Evolutionary conservation across 1,140 invertebrate genomes (phyloP).

Genomic region (Eubasilissa regina): DNA sequence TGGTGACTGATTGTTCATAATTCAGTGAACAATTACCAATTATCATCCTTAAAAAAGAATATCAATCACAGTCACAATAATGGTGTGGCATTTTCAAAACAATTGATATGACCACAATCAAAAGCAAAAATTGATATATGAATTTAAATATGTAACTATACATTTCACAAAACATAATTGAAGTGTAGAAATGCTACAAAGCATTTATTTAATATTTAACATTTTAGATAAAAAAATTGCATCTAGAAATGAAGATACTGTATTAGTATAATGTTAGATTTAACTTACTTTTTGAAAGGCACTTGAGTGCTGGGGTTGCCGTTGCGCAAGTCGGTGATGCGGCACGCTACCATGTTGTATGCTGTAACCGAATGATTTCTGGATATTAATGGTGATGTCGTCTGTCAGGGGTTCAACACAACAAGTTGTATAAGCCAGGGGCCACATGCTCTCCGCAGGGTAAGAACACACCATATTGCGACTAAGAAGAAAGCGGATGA

Average conservation of each 20-base stretch:
- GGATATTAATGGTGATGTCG: slow-evolving; percentile 74
- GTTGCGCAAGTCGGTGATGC: slow-evolving; percentile 92
- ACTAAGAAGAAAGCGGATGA: slow-evolving; percentile 57
- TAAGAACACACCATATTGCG: slow-evolving; percentile 61
- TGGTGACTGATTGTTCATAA: no score
- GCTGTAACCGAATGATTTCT: slow-evolving; percentile 86
- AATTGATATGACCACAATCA: no score
- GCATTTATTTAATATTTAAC: background rate
- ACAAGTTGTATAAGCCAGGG: slow-evolving; percentile 52
- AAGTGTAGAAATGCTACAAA: no score
- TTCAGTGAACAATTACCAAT: no score
- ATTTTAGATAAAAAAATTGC: no score
- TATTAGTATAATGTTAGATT: slow-evolving; percentile 9
- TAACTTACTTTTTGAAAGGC: slow-evolving; percentile 97
- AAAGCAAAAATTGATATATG: no score
- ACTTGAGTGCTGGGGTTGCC: slow-evolving; percentile 93
- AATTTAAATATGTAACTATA: no score
- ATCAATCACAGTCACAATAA: no score
- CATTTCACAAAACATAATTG: no score
- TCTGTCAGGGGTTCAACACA: slow-evolving; percentile 49
- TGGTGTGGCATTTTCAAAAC: no score
- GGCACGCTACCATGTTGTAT: slow-evolving; percentile 97
- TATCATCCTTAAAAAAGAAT: no score
- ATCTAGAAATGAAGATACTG: no score
- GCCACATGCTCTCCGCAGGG: slow-evolving; percentile 59